Conservation (phyloP, 2,888 invertebrate species). For the Malthinus seriepunctatus region DNA sequence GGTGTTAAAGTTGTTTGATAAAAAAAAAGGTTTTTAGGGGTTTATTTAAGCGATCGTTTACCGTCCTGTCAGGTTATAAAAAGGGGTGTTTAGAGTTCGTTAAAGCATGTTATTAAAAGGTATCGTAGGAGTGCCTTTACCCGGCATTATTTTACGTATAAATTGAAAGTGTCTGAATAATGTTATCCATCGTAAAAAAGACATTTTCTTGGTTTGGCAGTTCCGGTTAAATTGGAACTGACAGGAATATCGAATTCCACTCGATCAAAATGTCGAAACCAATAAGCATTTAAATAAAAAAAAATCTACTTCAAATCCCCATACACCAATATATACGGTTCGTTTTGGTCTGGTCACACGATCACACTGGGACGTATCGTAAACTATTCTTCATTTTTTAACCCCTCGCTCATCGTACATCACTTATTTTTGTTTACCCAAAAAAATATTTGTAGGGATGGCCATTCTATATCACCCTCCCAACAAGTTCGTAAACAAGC, state of each 20-base stretch:
- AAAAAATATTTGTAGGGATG: conserved; percentile 1
- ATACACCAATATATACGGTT: conserved; percentile 35
- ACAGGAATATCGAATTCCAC: conserved; percentile 43
- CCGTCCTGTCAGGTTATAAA: not conserved
- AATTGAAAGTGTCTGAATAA: conserved; percentile 29
- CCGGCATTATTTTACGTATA: conserved; percentile 28
- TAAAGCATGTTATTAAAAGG: conserved; percentile 13
- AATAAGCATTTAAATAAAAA: conserved; percentile 46
- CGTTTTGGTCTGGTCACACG: conserved; percentile 24
- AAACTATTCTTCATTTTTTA: conserved; percentile 15
- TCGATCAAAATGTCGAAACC: conserved; percentile 47
- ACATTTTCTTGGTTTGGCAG: conserved; percentile 27
- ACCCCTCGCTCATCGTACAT: conserved; percentile 14
- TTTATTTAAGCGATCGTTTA: conserved; percentile 1
- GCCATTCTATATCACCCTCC: not conserved
- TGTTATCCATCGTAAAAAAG: conserved; percentile 29
- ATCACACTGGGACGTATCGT: conserved; percentile 21
- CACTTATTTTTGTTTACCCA: conserved; percentile 21
- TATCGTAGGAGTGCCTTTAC: conserved; percentile 12
- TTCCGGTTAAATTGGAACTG: conserved; percentile 38
- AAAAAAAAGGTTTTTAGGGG: not conserved
- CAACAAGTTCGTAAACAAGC: conserved; percentile 16
- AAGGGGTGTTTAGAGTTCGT: conserved; percentile 7
- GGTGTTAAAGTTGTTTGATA: too few relatives aligned
- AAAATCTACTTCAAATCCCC: conserved; percentile 41